Evolutionary conservation across 2,113 vertebrate genomes (phyloP), one percentile per base, ranked within the genome.

Genomic region (Suncus etruscus): DNA sequence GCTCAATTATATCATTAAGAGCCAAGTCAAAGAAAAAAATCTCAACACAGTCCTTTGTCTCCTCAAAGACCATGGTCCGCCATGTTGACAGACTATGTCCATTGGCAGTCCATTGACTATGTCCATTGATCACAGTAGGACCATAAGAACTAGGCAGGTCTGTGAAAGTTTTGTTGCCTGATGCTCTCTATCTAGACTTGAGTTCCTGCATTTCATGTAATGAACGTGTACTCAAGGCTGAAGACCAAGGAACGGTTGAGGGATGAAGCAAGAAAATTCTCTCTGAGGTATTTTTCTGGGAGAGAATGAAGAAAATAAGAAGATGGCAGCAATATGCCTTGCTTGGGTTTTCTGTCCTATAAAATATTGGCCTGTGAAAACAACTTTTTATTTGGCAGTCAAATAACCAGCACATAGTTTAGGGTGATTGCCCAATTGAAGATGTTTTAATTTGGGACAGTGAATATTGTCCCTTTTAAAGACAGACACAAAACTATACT

Each of bases 1-100:
- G 72, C 47, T 87, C 75, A 82, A 82, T 24, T 29, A 83, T 78
- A 89, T 93, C 94, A 91, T 85, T 96, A 94, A 83, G 11, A 93
- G 85, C 31, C 82, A 86, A 77, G 47, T 87, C 22, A 82, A 88
- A 85, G 72, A 47, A 15, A 45, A 66, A 94, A 94, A 89, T 3
- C 48, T 61, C 82, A 70, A 92, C 51, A 76, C 61, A 73, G 18
- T 83, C 66, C 82, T 92, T 78, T 66, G 66, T 84, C 58, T 77
- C 45, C 58, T 72, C 54, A 65, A 82, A 87, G 72, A 25, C 89
- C 77, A 32, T 70, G 39, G 1, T 75, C 16, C 31, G 29, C 32
- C 70, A 0, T 73, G 24, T 83, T 12, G 1, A 90, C 79, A 70
- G 54, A 77, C 3, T 61, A 1, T 81, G 91, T 45, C 66, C 58